Evolutionary conservation across 2,888 invertebrate genomes (phyloP).

Genomic region (Colletes collaris): DNA sequence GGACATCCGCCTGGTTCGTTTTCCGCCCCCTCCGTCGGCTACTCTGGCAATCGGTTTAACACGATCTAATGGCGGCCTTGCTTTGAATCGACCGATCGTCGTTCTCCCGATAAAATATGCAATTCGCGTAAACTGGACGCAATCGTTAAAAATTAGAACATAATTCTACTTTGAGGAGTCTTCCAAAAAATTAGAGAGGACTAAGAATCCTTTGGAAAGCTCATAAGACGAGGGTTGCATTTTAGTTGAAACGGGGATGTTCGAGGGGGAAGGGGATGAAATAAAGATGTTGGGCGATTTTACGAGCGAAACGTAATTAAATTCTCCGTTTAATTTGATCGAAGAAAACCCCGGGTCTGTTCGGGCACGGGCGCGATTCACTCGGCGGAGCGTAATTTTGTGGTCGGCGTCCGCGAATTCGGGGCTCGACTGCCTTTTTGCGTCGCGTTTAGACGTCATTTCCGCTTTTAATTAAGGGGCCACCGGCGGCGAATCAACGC

Average conservation of each 20-base stretch:
- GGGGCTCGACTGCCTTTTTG: conserved; percentile 14
- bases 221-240: no score
- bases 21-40: conserved; percentile 2
- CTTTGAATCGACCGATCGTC: conserved; percentile 23
- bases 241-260: no score
- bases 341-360: conserved; percentile 31
- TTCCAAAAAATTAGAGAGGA: no score
- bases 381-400: conserved; percentile 54
- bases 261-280: no score
- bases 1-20: conserved; percentile 16
- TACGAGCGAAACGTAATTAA: conserved; percentile 55
- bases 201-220: no score
- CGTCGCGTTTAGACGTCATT: conserved; percentile 22
- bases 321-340: conserved; percentile 61
- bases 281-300: conserved; percentile 4
- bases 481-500: conserved; percentile 20
- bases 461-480: conserved; percentile 55
- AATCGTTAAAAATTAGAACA: no score
- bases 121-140: no score
- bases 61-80: neutral
- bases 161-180: no score
- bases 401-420: conserved; percentile 23
- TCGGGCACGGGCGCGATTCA: conserved; percentile 22
- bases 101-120: no score
- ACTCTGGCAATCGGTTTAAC: conserved; percentile 16